Evolutionary conservation across 2,888 invertebrate species (phyloP).

Genomic region (Chromoteleia sp.): DNA sequence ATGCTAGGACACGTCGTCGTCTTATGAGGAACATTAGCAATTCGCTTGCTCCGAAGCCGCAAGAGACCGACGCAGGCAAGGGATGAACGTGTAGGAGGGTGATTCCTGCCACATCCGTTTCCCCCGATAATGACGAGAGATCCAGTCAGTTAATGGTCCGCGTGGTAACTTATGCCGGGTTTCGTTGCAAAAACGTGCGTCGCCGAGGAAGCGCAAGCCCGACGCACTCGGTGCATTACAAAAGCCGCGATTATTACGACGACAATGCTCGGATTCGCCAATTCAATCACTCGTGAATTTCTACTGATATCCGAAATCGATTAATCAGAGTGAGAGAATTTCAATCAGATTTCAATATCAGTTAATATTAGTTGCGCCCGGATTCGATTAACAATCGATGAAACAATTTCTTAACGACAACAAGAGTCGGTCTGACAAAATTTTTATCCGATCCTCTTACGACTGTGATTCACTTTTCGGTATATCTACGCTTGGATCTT

Average conservation of each 20-base stretch:
- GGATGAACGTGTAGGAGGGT: conserved; percentile 53
- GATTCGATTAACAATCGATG: not conserved
- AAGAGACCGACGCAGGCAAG: conserved; percentile 47
- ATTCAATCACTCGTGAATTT: not conserved
- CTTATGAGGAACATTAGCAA: conserved; percentile 80
- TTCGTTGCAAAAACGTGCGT: conserved; percentile 76
- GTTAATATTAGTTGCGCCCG: not conserved
- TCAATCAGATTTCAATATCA: not conserved
- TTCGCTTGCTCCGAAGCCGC: conserved; percentile 71
- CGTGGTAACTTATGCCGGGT: conserved; percentile 72
- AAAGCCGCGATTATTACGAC: not conserved
- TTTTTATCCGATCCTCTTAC: not conserved
- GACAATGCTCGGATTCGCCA: too few relatives aligned
- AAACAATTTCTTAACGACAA: not conserved
- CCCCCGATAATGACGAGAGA: conserved; percentile 59
- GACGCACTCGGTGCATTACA: not conserved
- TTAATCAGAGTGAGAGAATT: not conserved
- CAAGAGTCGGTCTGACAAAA: not conserved
- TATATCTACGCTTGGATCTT: conserved; percentile 1
- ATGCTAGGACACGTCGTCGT: conserved; percentile 80
- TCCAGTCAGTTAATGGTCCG: conserved; percentile 73
- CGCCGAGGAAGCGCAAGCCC: too few relatives aligned
- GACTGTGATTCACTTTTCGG: not conserved
- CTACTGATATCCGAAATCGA: not conserved
- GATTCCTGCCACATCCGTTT: conserved; percentile 57